Percentiles rank a stretch among this genome's conserved stretches.
Evolutionary conservation across 2,888 invertebrate genomes (phyloP).

Genomic region (Platycnemis pennipes): DNA sequence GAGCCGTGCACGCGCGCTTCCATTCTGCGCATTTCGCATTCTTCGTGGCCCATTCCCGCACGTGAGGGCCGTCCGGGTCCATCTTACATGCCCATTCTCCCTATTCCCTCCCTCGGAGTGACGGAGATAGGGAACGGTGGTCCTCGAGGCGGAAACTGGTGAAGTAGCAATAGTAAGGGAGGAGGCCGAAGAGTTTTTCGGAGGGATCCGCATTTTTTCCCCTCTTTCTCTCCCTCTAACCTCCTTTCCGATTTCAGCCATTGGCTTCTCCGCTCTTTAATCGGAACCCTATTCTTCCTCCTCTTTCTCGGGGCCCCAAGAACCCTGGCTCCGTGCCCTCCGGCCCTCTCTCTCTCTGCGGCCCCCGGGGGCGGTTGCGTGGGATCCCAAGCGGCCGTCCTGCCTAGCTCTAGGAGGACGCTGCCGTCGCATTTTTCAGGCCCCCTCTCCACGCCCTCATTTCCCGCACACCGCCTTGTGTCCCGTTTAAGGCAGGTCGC

Average conservation of each 20-base stretch:
- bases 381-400: background rate
- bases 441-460: background rate
- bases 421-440: slow-evolving; percentile 40
- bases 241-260: slow-evolving; percentile 26
- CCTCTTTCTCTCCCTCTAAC: slow-evolving; percentile 32
- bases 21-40: slow-evolving; percentile 50
- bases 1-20: background rate
- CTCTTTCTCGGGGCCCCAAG: background rate
- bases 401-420: background rate
- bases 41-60: slow-evolving; percentile 13
- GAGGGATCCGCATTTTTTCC: slow-evolving; percentile 3
- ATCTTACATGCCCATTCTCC: slow-evolving; percentile 39
- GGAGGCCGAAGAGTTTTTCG: background rate
- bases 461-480: background rate
- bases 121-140: background rate
- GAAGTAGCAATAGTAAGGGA: slow-evolving; percentile 1
- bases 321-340: background rate
- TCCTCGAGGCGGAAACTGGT: slow-evolving; percentile 16
- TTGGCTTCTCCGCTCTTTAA: slow-evolving; percentile 8
- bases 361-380: background rate
- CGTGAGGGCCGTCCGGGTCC: slow-evolving; percentile 51
- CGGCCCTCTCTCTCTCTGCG: background rate
- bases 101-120: background rate
- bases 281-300: background rate
- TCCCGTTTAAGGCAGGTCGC: slow-evolving; percentile 64